Percentiles rank a stretch among this genome's conserved stretches.
These are phyloP conservation scores for Entomobrya multifasciata DNA, from an alignment of 2,888 invertebrate species.

Conservation along the genomic window DNA sequence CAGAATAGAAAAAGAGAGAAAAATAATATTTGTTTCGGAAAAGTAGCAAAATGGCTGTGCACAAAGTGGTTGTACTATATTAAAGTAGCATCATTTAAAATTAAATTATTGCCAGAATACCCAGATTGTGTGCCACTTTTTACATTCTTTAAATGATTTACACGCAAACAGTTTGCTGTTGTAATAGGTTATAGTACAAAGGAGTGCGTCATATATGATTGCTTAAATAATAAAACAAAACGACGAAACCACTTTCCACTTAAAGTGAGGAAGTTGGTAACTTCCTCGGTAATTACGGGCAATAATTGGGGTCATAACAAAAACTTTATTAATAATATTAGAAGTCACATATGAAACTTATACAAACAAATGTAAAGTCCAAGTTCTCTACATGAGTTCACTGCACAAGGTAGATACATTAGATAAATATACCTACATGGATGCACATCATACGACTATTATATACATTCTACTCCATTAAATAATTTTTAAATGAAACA, in stretches of 20 bases:
- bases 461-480: conserved; percentile 25
- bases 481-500: conserved; percentile 29
- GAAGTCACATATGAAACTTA: no score
- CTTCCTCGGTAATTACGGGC: conserved; percentile 20
- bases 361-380: background rate
- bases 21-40: background rate
- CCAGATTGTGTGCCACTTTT: background rate
- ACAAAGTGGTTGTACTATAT: no score
- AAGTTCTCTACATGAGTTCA: background rate
- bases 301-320: conserved; percentile 19
- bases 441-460: background rate
- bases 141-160: background rate
- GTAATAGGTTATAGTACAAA: background rate
- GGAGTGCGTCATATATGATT: background rate
- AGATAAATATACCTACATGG: background rate
- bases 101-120: background rate
- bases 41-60: background rate
- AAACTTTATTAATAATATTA: no score
- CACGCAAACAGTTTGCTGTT: background rate
- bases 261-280: conserved; percentile 2
- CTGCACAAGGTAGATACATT: background rate
- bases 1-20: background rate
- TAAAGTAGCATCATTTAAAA: no score
- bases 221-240: background rate
- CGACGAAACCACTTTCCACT: background rate